A percentile compares a stretch with the other conserved stretches of the same genome.
These are phyloP conservation scores for Platycercus adscitus DNA, from an alignment of 2,113 vertebrate genomes.

Conservation along the genomic window DNA sequence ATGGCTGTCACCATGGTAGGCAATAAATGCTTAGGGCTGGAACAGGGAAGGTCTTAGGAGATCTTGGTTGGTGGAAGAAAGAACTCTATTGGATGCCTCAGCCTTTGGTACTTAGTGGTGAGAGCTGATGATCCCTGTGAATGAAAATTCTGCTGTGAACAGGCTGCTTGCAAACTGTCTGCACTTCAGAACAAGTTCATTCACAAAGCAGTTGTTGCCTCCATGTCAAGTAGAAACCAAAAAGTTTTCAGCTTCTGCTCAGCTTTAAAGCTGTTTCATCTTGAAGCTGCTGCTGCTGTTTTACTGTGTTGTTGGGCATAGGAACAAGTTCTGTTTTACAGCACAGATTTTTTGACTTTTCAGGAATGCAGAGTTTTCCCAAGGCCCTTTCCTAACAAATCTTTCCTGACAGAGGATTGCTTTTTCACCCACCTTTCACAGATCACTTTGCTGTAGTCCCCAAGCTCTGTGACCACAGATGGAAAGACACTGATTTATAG, in stretches of 20 bases:
- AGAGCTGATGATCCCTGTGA: neutral
- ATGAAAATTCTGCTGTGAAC: neutral
- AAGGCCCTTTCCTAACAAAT: neutral
- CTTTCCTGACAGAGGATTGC: neutral
- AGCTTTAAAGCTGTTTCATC: neutral
- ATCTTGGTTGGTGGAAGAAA: neutral
- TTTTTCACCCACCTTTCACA: conserved; percentile 5
- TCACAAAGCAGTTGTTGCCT: neutral
- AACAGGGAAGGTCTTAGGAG: neutral
- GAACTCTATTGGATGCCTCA: neutral
- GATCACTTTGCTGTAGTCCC: neutral
- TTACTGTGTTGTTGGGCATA: neutral
- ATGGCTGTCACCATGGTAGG: neutral
- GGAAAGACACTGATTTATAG: neutral
- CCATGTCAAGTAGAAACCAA: neutral
- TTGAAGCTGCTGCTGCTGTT: neutral
- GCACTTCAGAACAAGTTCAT: neutral
- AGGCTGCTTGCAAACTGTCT: neutral
- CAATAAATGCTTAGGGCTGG: neutral
- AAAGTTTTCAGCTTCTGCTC: neutral
- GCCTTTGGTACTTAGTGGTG: neutral
- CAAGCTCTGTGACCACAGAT: neutral
- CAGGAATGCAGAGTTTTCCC: neutral
- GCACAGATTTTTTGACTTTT: neutral
- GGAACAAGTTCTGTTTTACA: neutral